phyloP scores from a whole-genome alignment of 2,113 vertebrate genomes.

The Jaculus jaculus region DNA sequence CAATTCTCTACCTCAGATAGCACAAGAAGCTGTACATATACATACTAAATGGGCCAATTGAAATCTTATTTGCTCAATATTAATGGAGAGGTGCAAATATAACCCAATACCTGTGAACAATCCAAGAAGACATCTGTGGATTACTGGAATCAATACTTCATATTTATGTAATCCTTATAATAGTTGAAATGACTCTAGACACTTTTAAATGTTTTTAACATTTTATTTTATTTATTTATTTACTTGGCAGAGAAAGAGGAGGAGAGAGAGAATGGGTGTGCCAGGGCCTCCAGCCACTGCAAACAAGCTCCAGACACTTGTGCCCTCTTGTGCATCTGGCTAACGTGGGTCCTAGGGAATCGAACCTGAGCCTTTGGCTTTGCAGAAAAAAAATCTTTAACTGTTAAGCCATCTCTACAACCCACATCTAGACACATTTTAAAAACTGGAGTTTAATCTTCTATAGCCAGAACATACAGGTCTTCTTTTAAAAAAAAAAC shows the following conservation, averaged over 20 bases:
- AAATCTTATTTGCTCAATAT: constrained; percentile 40
- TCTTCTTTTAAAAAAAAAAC: too few relatives aligned
- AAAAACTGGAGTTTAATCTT: too few relatives aligned
- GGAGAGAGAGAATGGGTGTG: constrained; percentile 2
- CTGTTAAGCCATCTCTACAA: too few relatives aligned
- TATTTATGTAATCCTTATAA: constrained; percentile 45
- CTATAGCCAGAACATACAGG: too few relatives aligned
- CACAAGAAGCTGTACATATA: background rate
- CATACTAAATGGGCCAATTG: constrained; percentile 33
- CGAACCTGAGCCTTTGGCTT: too few relatives aligned
- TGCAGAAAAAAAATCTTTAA: too few relatives aligned
- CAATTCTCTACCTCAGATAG: background rate
- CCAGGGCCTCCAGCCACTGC: too few relatives aligned
- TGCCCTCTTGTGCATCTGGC: too few relatives aligned
- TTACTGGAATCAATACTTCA: constrained; percentile 8
- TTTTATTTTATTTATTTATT: constrained; percentile 31
- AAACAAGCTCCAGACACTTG: too few relatives aligned
- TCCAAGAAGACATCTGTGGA: constrained; percentile 49
- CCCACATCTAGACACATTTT: too few relatives aligned
- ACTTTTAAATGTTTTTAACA: constrained; percentile 19
- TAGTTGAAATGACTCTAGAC: background rate
- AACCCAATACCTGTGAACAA: constrained; percentile 41
- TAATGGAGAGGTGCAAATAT: constrained; percentile 60
- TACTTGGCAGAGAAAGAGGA: background rate
- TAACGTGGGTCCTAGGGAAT: too few relatives aligned